Evolutionary conservation across 2,888 invertebrate genomes (phyloP), one percentile per base, ranked within the genome.

Genomic region (Leptopterna dolabrata): DNA sequence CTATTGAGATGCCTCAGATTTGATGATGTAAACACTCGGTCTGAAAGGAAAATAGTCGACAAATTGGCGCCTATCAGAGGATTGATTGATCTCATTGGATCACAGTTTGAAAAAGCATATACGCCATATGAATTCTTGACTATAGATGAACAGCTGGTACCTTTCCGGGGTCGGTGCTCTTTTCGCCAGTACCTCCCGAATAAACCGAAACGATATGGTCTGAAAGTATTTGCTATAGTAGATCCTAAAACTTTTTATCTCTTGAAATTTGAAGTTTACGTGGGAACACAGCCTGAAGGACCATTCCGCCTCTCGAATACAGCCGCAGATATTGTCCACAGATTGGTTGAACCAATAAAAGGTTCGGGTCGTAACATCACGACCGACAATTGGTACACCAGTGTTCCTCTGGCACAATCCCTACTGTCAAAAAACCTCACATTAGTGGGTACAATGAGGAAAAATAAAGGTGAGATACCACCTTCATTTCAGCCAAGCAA

Each of bases 1-100:
- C 82, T 82, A 24, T 24, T 82, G 29, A 55, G 47, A 24, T 82
- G 51, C 55, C 19, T 82, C 43, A 47, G 82, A 51, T 82, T 82
- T 27, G 43, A 82, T 82, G 82, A 82, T 55, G n/a, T 29, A 4
- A 9, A 19, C 14, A 85, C 85, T 24, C 47, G 85, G 43, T 9
- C n/a, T 3, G 45, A 73, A 47, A 73, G 85, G 27, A 85, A n/a
- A n/a, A n/a, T n/a, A n/a, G n/a, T n/a, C n/a, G n/a, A n/a, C n/a
- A n/a, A n/a, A n/a, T n/a, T n/a, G n/a, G n/a, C n/a, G n/a, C n/a
- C n/a, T n/a, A n/a, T n/a, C n/a, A n/a, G n/a, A 4, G 55, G 19
- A n/a, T 55, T 55, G 1, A 4, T 55, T 4, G 24, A n/a, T 0
- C 2, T 55, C 1, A 3, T 55, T 19, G 2, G 1, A 55, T n/a